These are phyloP conservation scores for Perognathus longimembris DNA, from an alignment of 2,113 vertebrate genomes.

Conservation along the genomic window DNA sequence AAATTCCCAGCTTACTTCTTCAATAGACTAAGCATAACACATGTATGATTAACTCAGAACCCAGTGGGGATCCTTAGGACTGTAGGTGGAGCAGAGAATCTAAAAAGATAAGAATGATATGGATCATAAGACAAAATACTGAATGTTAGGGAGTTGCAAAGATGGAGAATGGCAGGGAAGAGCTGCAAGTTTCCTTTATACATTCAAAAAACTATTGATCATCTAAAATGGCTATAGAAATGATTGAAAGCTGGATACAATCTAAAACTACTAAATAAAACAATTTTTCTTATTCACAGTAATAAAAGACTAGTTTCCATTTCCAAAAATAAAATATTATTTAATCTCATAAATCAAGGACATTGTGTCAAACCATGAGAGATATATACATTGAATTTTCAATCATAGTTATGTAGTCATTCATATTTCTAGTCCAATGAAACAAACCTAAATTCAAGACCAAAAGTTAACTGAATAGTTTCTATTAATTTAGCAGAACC, in stretches of 20 bases:
- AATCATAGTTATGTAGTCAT: background rate
- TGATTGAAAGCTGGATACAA: too few species aligned
- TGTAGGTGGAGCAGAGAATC: background rate
- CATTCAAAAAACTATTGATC: background rate
- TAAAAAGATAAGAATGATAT: background rate
- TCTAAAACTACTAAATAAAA: background rate
- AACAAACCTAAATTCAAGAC: background rate
- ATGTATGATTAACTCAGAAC: background rate
- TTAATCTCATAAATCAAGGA: background rate
- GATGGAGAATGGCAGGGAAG: background rate
- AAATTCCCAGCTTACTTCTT: background rate
- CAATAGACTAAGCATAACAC: background rate
- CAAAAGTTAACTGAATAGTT: background rate
- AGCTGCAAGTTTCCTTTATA: background rate
- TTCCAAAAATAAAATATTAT: background rate
- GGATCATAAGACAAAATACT: background rate
- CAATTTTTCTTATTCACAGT: rapidly evolving
- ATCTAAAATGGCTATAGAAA: background rate
- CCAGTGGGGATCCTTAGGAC: background rate
- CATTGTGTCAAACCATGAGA: background rate
- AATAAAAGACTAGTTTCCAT: background rate
- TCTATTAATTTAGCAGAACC: background rate
- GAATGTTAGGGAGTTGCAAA: background rate
- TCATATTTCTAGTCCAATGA: background rate
- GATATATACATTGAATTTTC: background rate